Percentiles rank a stretch among this genome's conserved stretches.
phyloP scores from a whole-genome alignment of 2,113 vertebrate genomes.

The Python bivittatus region DNA sequence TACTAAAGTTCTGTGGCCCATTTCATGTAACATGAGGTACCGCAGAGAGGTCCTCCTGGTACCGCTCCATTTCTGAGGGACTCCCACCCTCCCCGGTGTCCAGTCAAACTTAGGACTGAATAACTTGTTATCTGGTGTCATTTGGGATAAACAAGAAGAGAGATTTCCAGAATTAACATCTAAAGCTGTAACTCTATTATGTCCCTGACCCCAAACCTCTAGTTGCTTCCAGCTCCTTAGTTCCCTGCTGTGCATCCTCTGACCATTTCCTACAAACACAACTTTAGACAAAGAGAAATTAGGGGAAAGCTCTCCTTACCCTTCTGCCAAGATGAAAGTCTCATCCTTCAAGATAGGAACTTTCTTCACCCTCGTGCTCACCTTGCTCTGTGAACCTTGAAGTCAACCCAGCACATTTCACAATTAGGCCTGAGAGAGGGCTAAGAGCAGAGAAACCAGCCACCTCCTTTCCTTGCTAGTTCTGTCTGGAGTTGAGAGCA shows the following conservation, averaged over 20 bases:
- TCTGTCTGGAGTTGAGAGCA: background rate
- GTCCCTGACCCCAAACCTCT: background rate
- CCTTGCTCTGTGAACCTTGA: conserved; percentile 80
- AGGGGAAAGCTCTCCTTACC: conserved; percentile 69
- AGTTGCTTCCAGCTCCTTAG: background rate
- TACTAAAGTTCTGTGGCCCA: no score
- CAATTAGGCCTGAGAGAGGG: no score
- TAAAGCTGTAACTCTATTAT: background rate
- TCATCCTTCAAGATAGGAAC: conserved; percentile 84
- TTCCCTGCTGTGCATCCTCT: background rate
- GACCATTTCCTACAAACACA: background rate
- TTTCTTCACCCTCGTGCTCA: conserved; percentile 75
- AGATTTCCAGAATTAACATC: background rate
- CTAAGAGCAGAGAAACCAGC: background rate
- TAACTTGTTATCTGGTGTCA: background rate
- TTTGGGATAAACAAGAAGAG: background rate
- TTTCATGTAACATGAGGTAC: background rate
- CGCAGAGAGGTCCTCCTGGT: background rate
- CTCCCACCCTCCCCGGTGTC: background rate
- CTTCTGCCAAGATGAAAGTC: conserved; percentile 84
- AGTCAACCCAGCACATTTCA: background rate
- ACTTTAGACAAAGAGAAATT: background rate
- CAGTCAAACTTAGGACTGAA: background rate
- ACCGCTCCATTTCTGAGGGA: background rate
- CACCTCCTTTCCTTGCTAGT: background rate